phyloP scores from a whole-genome alignment of 1,140 invertebrate species.

The Ctenoplectra terminalis region DNA sequence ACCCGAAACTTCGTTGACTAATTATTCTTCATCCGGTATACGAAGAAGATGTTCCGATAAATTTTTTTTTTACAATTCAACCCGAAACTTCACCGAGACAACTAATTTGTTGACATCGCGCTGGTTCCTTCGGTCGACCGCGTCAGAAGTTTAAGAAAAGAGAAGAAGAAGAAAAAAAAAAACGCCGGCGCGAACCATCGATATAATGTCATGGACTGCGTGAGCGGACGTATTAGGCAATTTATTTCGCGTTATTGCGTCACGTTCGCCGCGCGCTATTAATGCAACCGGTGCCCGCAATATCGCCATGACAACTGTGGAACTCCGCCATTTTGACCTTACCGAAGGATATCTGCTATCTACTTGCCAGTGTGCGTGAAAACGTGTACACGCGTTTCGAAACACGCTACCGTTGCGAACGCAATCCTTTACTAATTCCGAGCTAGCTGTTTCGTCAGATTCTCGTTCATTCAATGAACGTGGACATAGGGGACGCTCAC shows the following conservation, averaged over 20 bases:
- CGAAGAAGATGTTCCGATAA: too few species aligned
- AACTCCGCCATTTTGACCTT: conserved; percentile 81
- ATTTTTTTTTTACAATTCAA: background rate
- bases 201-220: conserved; percentile 3
- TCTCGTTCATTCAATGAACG: conserved; percentile 56
- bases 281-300: conserved; percentile 64
- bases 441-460: conserved; percentile 62
- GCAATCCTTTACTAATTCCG: conserved; percentile 62
- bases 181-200: conserved; percentile 11
- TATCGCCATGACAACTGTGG: conserved; percentile 62
- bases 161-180: too few species aligned
- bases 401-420: conserved; percentile 41
- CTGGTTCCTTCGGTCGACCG: too few species aligned
- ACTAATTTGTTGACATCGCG: background rate
- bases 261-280: conserved; percentile 65
- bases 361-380: conserved; percentile 32
- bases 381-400: conserved; percentile 54
- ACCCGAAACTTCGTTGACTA: too few species aligned
- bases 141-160: background rate
- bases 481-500: conserved; percentile 21
- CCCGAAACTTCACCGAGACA: too few species aligned
- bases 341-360: conserved; percentile 79
- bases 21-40: too few species aligned
- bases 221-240: conserved; percentile 56
- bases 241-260: conserved; percentile 71